phyloP scores from a whole-genome alignment of 2,888 invertebrate species.

The Himalopsyche japonica region DNA sequence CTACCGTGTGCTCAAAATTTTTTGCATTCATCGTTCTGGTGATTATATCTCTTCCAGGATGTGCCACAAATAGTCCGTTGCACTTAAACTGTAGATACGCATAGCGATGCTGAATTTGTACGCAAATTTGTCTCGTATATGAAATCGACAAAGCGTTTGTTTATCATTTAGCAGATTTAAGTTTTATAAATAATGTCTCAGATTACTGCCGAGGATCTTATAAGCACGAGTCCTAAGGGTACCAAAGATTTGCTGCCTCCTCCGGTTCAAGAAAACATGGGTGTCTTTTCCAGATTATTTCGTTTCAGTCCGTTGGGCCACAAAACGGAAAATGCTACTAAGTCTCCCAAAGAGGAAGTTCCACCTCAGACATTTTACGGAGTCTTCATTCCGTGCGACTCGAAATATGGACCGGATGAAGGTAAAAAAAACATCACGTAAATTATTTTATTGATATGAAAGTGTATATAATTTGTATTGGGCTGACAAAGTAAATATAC shows the following conservation, averaged over 20 bases:
- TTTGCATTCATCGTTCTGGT: neutral
- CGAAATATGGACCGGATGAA: conserved; percentile 59
- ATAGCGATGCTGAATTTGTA: conserved; percentile 2
- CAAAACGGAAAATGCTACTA: conserved; percentile 19
- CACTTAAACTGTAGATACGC: neutral
- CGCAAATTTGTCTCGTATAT: conserved; percentile 11
- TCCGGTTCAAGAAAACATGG: conserved; percentile 27
- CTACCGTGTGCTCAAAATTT: conserved; percentile 20
- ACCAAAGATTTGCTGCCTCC: conserved; percentile 4
- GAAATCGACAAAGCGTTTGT: conserved; percentile 15
- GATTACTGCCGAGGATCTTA: neutral
- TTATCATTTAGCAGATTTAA: conserved; percentile 8
- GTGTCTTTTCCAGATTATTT: conserved; percentile 30
- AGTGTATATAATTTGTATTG: neutral
- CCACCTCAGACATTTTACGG: conserved; percentile 54
- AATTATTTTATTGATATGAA: neutral
- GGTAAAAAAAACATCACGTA: conserved; percentile 45
- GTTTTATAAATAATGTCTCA: conserved; percentile 21
- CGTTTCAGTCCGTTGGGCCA: conserved; percentile 30
- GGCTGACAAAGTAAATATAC: neutral
- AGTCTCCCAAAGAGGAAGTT: conserved; percentile 14
- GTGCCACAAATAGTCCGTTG: neutral
- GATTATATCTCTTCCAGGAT: neutral
- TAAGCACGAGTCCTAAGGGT: neutral
- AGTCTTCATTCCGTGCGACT: conserved; percentile 61